Evolutionary conservation across 2,113 vertebrate genomes (phyloP).

Genomic region (Trogon melanurus): DNA sequence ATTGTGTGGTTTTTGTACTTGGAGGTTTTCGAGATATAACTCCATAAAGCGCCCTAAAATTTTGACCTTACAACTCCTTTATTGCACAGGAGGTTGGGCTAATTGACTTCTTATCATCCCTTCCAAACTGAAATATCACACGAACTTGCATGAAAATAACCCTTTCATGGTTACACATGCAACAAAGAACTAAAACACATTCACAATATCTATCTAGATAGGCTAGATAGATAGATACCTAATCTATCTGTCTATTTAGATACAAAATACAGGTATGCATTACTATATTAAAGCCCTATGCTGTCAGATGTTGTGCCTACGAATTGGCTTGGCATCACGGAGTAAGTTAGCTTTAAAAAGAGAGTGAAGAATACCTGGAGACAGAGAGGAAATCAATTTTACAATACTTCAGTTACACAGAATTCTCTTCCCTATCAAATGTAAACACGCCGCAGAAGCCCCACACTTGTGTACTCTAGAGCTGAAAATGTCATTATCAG

Average conservation of each 20-base stretch:
- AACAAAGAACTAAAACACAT: not conserved
- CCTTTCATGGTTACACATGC: not conserved
- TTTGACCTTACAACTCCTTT: not conserved
- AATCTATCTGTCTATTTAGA: not conserved
- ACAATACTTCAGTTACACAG: conserved; percentile 35
- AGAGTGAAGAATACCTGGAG: not conserved
- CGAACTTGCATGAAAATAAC: not conserved
- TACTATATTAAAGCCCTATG: not conserved
- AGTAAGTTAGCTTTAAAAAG: not conserved
- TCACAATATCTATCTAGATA: not conserved
- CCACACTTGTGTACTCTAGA: not conserved
- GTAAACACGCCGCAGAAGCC: not conserved
- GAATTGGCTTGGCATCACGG: not conserved
- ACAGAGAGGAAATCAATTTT: conserved; percentile 1
- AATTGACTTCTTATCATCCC: not conserved
- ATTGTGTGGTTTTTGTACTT: not conserved
- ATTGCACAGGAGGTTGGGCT: not conserved
- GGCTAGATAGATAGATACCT: not conserved
- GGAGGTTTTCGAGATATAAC: not conserved
- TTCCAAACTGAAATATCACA: not conserved
- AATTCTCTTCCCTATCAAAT: conserved; percentile 18
- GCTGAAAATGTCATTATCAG: conserved; percentile 3
- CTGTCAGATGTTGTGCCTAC: conserved; percentile 7
- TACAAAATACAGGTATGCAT: not conserved
- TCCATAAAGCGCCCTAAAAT: accelerated